Evolutionary conservation across 2,888 invertebrate species (phyloP), one percentile per base, ranked within the genome.

Genomic region (Drepanosiphum platanoidis): DNA sequence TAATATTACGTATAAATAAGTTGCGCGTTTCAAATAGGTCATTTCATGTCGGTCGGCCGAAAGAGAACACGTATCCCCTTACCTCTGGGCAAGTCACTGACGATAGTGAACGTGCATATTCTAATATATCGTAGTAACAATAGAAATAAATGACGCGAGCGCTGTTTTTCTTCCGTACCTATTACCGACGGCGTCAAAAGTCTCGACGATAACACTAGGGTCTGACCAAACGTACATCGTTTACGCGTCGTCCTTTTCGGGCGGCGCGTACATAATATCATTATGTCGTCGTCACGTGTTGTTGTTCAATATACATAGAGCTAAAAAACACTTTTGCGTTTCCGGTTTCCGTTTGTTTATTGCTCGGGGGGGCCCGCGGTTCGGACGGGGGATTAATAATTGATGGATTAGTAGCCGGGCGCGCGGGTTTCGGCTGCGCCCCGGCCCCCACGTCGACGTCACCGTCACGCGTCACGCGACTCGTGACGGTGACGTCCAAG

Each of bases 301-400:
- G n/a, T 4, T n/a, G 22, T 42, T 42, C 42, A 42, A 42, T 42
- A 42, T 11, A 42, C 58, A 13, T 46, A 27, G 11, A 64, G 27
- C 4, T 30, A 30, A 64, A 64, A 64, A 64, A 64, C 64, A 27
- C 27, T 64, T 64, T 27, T 27, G 30, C 64, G 64, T 64, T 30
- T 64, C 64, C 64, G 30, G 64, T 64, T 64, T 64, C 64, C 64
- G 64, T 64, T 52, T 18, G 5, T 52, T 52, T 52, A 52, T 52
- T 52, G 30, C 3, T 13, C 27, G 64, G 11, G 27, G 64, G 46
- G n/a, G 42, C 42, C n/a, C n/a, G 61, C 30, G 13, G 64, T 64
- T 27, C 3, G n/a, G 64, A 64, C 64, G 27, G 30, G 11, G 64
- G 13, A 30, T 64, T 64, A 64, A 46, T 46, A 46, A 64, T 64